Evolutionary conservation across 2,113 vertebrate species (phyloP).

Genomic region (Varanus komodoensis): DNA sequence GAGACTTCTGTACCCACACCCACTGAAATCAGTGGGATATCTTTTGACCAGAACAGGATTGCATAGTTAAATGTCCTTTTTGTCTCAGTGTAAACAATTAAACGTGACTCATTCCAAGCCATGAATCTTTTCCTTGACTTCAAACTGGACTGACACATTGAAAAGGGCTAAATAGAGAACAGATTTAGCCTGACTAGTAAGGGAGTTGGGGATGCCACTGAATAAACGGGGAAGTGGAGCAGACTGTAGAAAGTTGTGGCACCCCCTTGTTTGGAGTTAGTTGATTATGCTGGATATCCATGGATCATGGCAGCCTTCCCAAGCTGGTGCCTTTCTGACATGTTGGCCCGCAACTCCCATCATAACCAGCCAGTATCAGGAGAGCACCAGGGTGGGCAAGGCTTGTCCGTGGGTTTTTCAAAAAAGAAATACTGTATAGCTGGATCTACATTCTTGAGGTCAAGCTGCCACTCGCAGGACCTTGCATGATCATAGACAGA

Average conservation of each 20-base stretch:
- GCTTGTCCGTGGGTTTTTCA: background rate
- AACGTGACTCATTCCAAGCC: background rate
- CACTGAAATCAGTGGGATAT: background rate
- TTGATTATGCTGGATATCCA: background rate
- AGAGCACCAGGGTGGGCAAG: background rate
- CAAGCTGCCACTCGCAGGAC: background rate
- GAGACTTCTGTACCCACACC: too few relatives aligned
- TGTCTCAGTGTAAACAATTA: background rate
- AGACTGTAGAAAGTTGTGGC: background rate
- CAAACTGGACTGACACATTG: background rate
- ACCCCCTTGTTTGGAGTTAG: background rate
- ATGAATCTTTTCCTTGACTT: background rate
- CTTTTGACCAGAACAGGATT: background rate
- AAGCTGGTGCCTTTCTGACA: background rate
- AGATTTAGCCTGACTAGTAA: background rate
- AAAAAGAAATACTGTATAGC: too few relatives aligned
- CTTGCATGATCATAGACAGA: background rate
- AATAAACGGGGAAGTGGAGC: background rate
- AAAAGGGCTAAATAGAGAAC: background rate
- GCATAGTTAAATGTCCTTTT: background rate
- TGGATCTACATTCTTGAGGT: background rate
- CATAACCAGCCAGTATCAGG: too few relatives aligned
- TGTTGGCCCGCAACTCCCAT: too few relatives aligned
- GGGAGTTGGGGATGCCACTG: background rate
- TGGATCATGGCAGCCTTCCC: background rate